Evolutionary conservation across 2,797 vertebrate genomes (phyloP).

Genomic region (Darevskia mixta): DNA sequence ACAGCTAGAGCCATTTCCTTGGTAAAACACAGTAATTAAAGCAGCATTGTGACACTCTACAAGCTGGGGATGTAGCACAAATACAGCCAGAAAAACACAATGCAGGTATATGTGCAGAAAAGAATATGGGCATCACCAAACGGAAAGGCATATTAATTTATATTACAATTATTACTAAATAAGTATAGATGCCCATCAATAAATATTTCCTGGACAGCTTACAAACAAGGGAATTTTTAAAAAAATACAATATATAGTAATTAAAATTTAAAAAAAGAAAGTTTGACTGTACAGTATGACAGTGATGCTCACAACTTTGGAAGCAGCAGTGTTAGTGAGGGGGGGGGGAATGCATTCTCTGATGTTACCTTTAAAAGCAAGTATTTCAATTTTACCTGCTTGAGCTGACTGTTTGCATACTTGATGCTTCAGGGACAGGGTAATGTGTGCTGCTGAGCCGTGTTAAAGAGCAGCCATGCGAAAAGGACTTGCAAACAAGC

Average conservation of each 20-base stretch:
- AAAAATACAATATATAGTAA: not conserved
- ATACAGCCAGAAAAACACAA: not conserved
- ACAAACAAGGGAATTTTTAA: not conserved
- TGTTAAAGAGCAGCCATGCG: not conserved
- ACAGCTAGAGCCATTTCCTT: slow-evolving; percentile 6
- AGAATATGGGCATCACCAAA: not conserved
- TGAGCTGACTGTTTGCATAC: not conserved
- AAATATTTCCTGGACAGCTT: not conserved
- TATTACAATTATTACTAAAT: not conserved
- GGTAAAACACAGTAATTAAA: slow-evolving; percentile 37
- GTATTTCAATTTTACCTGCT: not conserved
- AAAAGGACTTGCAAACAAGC: slow-evolving; percentile 20
- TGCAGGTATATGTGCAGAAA: not conserved
- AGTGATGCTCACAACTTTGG: not conserved
- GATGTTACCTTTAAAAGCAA: not conserved
- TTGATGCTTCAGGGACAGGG: not conserved
- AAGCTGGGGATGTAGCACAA: not conserved
- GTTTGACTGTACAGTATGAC: no score
- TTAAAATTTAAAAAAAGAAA: not conserved
- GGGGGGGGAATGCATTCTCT: not conserved
- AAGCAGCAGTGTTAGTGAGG: not conserved
- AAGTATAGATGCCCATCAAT: not conserved
- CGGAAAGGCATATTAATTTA: not conserved
- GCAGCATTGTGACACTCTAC: not conserved
- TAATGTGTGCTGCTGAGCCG: not conserved